Percentiles rank a stretch among this genome's conserved stretches.
Evolutionary conservation across 2,113 vertebrate species (phyloP).

Genomic region (Tylochromis polylepis): DNA sequence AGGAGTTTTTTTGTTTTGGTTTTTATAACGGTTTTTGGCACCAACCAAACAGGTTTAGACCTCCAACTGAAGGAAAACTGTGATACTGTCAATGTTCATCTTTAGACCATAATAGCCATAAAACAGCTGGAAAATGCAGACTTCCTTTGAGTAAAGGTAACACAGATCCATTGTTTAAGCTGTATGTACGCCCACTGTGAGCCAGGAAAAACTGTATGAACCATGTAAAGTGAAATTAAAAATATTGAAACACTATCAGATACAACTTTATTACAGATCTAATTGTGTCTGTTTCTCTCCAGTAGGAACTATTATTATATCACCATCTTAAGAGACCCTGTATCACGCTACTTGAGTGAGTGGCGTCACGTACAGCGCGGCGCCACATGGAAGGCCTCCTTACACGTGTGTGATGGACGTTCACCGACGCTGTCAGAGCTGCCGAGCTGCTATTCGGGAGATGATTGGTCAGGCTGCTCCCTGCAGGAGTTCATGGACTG

Average conservation of each 20-base stretch:
- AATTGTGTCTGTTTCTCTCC: not conserved
- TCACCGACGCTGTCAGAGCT: constrained; percentile 89
- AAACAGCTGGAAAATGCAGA: not conserved
- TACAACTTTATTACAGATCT: not conserved
- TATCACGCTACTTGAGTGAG: constrained; percentile 93
- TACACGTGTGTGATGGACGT: constrained; percentile 90
- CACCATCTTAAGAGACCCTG: constrained; percentile 93
- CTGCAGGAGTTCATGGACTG: constrained; percentile 96
- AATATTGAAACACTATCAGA: not conserved
- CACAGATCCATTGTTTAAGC: not conserved
- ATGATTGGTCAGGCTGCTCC: constrained; percentile 94
- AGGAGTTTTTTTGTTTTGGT: not conserved
- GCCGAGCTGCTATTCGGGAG: constrained; percentile 90
- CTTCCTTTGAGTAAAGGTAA: not conserved
- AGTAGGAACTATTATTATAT: constrained; percentile 95
- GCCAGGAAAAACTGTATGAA: not conserved
- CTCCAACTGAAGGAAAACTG: not conserved
- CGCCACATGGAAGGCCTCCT: constrained; percentile 93
- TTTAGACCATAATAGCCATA: not conserved
- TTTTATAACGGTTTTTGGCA: not conserved
- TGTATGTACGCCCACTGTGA: not conserved
- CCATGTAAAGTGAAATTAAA: not conserved
- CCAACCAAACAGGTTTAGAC: not conserved
- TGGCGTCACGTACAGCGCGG: constrained; percentile 97
- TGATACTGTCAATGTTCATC: not conserved